Conservation (phyloP, 2,113 vertebrate genomes). For the cat (Felis catus) region F.catus_Fca126_mat1.0 CM031414.1:56772001-56772500, state of each 20-base stretch:
- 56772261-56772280: neutral
- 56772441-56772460: neutral
- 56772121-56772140: neutral
- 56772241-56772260: neutral
- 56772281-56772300: neutral
- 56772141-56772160: neutral
- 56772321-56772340: neutral
- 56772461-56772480: neutral
- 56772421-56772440: neutral
- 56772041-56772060: neutral
- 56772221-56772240: neutral
- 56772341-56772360: neutral
- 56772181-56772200: neutral
- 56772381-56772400: neutral
- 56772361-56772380: neutral
- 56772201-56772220: neutral
- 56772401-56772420: neutral
- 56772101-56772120: neutral
- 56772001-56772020: neutral
- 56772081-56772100: neutral
- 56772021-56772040: neutral
- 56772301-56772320: neutral
- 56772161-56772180: neutral
- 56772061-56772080: neutral
- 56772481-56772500: neutral